Evolutionary conservation across 2,113 vertebrate genomes (phyloP).

Genomic region (Lagopus muta): DNA sequence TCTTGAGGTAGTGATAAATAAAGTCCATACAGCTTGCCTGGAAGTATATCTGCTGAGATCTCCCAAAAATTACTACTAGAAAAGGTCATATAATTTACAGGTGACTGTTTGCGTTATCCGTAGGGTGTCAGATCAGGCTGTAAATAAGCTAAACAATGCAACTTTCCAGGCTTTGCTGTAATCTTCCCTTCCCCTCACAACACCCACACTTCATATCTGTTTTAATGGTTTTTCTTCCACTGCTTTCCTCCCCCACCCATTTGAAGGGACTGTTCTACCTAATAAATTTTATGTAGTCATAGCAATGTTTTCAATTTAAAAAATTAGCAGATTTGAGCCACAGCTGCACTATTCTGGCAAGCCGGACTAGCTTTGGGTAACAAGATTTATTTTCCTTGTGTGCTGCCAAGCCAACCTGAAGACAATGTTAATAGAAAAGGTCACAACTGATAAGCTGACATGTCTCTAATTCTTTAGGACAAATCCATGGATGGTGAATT

Average conservation of each 20-base stretch:
- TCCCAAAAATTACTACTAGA: background rate
- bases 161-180: background rate
- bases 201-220: background rate
- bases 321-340: constrained; percentile 53
- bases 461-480: constrained; percentile 68
- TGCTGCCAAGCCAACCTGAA: constrained; percentile 68
- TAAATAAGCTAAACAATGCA: background rate
- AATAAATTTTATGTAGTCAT: constrained; percentile 56
- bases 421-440: constrained; percentile 80
- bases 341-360: constrained; percentile 7
- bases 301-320: constrained; percentile 47
- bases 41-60: background rate
- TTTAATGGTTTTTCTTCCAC: background rate
- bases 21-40: background rate
- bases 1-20: background rate
- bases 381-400: constrained; percentile 74
- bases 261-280: constrained; percentile 16
- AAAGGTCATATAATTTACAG: constrained; percentile 28
- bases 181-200: background rate
- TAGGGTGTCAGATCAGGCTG: background rate
- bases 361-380: constrained; percentile 23
- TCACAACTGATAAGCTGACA: constrained; percentile 75
- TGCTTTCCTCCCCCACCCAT: background rate
- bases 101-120: background rate
- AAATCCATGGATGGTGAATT: constrained; percentile 19